Conservation (phyloP, 2,113 vertebrate species). For the Nibea coibor region DNA sequence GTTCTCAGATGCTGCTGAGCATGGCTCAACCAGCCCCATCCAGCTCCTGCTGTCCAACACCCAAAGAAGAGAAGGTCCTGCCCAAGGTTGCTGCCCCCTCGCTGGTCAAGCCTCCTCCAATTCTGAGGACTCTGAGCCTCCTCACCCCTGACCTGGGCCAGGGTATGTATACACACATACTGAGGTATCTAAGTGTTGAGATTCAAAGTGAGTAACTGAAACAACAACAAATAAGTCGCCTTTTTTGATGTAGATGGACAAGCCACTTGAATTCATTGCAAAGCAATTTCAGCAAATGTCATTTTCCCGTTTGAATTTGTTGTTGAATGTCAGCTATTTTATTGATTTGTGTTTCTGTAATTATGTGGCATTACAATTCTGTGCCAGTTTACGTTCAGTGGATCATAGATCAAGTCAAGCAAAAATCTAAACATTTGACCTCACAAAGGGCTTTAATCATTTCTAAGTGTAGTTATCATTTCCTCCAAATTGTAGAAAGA, state of each 20-base stretch:
- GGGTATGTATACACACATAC: conserved; percentile 24
- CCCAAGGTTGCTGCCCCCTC: background rate
- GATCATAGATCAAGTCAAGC: background rate
- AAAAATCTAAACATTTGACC: background rate
- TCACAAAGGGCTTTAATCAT: background rate
- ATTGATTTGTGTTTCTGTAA: background rate
- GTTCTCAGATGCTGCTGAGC: conserved; percentile 25
- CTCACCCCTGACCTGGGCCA: conserved; percentile 36
- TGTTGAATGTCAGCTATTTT: no score
- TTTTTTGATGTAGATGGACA: background rate
- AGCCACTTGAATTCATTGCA: background rate
- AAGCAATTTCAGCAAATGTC: background rate
- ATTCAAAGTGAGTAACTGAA: background rate
- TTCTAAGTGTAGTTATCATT: background rate
- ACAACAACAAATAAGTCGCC: background rate
- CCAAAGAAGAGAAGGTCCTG: background rate
- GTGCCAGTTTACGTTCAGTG: background rate
- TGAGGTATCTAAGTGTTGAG: background rate
- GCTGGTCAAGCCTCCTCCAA: background rate
- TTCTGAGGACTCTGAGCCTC: conserved; percentile 35
- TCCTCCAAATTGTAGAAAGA: background rate
- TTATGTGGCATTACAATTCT: background rate
- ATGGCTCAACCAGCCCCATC: background rate
- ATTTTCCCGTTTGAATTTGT: no score
- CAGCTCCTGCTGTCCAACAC: background rate